A percentile compares a stretch with the other conserved stretches of the same genome.
Evolutionary conservation across 2,113 vertebrate genomes (phyloP).

Genomic region (Puntigrus tetrazona): DNA sequence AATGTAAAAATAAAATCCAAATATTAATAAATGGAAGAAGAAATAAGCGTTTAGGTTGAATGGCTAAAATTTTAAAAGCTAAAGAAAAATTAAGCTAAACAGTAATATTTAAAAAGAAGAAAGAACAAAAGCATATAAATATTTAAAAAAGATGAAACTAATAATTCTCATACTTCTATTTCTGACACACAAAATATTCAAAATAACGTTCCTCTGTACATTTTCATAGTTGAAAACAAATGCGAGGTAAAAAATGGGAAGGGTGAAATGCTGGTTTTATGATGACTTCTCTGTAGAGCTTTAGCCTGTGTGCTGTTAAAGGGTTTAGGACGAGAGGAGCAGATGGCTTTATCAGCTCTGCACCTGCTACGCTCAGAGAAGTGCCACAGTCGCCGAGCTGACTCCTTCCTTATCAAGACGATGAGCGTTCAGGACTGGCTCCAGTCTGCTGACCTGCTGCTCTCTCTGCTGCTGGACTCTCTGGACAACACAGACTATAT

Average conservation of each 20-base stretch:
- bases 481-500: conserved; percentile 40
- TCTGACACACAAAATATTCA: not conserved
- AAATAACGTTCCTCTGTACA: not conserved
- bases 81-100: not conserved
- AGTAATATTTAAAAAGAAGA: not conserved
- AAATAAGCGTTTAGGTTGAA: too few relatives aligned
- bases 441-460: conserved; percentile 8
- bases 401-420: not conserved
- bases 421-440: not conserved
- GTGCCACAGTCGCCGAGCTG: not conserved
- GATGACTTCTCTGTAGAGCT: not conserved
- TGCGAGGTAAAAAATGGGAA: not conserved
- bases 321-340: conserved; percentile 16
- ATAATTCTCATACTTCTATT: too few relatives aligned
- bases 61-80: too few relatives aligned
- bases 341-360: conserved; percentile 19
- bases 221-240: not conserved
- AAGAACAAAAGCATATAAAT: not conserved
- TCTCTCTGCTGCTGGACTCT: conserved; percentile 64
- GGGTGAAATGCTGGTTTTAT: not conserved
- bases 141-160: not conserved
- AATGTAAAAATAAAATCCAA: too few relatives aligned
- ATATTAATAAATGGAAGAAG: too few relatives aligned
- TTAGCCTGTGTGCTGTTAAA: not conserved
- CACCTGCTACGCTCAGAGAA: conserved; percentile 20